Percentiles rank a stretch among this genome's conserved stretches.
Conservation (phyloP, 2,797 vertebrate genomes). For the Cryptoblepharus egeriae region DNA sequence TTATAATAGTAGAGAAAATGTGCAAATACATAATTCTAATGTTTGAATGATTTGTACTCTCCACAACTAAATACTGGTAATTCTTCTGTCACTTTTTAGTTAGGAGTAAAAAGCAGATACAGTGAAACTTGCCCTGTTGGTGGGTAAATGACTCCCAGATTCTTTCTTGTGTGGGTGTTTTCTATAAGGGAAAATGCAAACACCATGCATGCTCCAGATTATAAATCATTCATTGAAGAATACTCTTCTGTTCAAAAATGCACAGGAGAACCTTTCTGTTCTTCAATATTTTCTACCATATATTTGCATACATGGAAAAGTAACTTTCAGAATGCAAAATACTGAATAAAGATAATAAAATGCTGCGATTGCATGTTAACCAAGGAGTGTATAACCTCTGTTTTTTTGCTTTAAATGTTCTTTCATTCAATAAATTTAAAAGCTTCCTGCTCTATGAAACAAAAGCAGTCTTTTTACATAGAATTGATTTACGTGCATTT, state of each 20-base stretch:
- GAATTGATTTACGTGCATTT: conserved; percentile 62
- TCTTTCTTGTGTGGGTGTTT: not conserved
- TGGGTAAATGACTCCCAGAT: conserved; percentile 20
- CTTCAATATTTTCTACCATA: conserved; percentile 43
- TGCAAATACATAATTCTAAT: not conserved
- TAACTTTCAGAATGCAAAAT: conserved; percentile 40
- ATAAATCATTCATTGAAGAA: conserved; percentile 12
- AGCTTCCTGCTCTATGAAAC: conserved; percentile 64
- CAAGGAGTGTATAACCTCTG: conserved; percentile 59
- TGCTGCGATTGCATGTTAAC: conserved; percentile 40
- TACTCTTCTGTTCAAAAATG: not conserved
- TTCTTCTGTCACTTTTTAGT: not conserved
- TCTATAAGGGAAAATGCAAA: conserved; percentile 8
- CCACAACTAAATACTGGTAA: not conserved
- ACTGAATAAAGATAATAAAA: conserved; percentile 26
- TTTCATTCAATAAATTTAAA: conserved; percentile 66
- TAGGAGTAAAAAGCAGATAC: not conserved
- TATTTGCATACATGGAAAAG: conserved; percentile 43
- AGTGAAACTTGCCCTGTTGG: not conserved
- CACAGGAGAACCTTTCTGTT: not conserved
- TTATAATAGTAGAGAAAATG: not conserved
- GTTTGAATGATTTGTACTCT: not conserved
- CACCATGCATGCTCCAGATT: not conserved
- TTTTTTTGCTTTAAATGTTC: conserved; percentile 55
- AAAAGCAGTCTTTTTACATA: conserved; percentile 63